These are phyloP conservation scores for Sapayoa aenigma DNA, from an alignment of 2,113 vertebrate genomes.

Conservation along the genomic window DNA sequence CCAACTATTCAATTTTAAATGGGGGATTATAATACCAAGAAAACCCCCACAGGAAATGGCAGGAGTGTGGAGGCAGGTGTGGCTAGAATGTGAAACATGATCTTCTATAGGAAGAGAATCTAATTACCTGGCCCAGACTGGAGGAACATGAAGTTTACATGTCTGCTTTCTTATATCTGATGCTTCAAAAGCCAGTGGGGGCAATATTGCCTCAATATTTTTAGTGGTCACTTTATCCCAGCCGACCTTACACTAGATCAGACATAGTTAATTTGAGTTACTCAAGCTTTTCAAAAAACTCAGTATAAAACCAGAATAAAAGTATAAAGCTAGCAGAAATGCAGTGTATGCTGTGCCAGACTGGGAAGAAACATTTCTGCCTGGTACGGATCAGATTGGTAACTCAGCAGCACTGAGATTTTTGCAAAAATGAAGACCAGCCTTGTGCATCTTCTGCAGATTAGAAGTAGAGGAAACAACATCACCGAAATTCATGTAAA, in stretches of 20 bases:
- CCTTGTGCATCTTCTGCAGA: fast-evolving
- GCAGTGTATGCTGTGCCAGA: fast-evolving
- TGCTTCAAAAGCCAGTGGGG: background rate
- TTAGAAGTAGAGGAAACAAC: background rate
- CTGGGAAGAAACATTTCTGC: background rate
- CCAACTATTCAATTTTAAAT: background rate
- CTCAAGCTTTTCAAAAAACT: background rate
- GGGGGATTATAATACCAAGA: background rate
- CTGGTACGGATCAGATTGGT: background rate
- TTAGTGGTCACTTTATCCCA: background rate
- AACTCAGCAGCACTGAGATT: background rate
- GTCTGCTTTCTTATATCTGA: background rate
- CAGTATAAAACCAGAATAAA: background rate
- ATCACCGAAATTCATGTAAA: background rate
- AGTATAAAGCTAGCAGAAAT: background rate
- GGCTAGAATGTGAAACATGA: background rate
- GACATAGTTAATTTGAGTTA: background rate
- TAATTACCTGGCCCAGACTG: background rate
- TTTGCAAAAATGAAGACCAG: background rate
- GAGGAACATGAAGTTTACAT: background rate
- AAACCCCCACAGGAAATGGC: background rate
- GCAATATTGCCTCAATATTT: background rate
- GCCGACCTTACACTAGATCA: background rate
- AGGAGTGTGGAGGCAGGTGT: background rate
- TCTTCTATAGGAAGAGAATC: background rate